Base-by-base conservation (phyloP, 2,888 invertebrate genomes). In the Argyresthia albistria region DNA sequence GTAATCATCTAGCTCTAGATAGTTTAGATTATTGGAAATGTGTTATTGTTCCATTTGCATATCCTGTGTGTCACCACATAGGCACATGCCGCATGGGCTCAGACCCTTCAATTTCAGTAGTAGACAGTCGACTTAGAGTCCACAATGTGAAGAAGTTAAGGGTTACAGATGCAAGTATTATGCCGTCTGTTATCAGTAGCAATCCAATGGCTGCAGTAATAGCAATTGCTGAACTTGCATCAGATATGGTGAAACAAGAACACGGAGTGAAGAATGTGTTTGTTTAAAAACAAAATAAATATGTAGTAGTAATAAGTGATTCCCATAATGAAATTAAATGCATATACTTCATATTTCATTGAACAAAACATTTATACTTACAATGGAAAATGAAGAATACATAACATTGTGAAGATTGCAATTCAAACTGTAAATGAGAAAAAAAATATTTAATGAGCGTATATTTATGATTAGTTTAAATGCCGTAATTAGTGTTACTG, bases 151-250 rank as follows among this genome's bases (percentile, higher is more conserved):
- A 80, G 14, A 90, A 90, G 10, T 75, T 94, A 1, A 81, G 94
- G 43, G 92, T 94, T 0, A 89, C 91, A 0, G 94, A 94, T 68
- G 94, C 93, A 0, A 93, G 94, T 52, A 89, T 95, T 46, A 95
- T 95, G 94, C 95, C 95, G 0, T 89, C 93, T 50, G 88, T 92
- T 0, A 94, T n/a, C n/a, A n/a, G 93, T 64, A 93, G 93, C 0
- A 95, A 95, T 67, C 94, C 93, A 0, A 94, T 95, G 66, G 95
- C 91, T 0, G 93, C 95, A 0, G 88, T 90, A 0, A 91, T 93
- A 11, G 95, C 95, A 95, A 93, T 95, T 48, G 95, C 90, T 0
- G 95, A 95, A 67, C 92, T 93, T 64, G 93, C 89, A 0, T 89
- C 93, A 0, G 93, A 94, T 68, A 86, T 94, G 74, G 90, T 94